Percentiles rank a stretch among this genome's conserved stretches.
These are phyloP conservation scores for Limosa lapponica DNA, from an alignment of 2,797 vertebrate genomes.

Conservation along the genomic window DNA sequence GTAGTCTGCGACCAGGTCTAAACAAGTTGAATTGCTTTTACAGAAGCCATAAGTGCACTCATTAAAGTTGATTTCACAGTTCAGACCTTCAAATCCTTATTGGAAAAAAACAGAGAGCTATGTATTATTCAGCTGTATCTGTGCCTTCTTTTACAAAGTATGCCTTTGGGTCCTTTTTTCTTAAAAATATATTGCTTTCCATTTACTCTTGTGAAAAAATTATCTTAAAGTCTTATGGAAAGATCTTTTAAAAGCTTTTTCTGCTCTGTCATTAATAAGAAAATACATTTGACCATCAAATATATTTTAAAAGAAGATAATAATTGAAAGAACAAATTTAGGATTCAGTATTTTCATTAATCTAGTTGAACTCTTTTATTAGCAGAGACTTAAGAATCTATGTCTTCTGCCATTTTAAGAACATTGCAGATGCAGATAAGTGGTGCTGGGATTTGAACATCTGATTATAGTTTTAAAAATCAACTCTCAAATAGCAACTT, in stretches of 20 bases:
- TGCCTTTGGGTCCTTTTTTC: neutral
- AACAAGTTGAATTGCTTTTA: slow-evolving; percentile 81
- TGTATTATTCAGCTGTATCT: neutral
- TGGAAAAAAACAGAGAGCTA: neutral
- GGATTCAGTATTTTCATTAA: neutral
- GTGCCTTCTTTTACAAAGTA: neutral
- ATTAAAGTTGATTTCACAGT: slow-evolving; percentile 84
- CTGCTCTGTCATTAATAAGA: neutral
- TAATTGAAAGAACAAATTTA: neutral
- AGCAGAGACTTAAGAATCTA: neutral
- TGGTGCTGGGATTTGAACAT: neutral
- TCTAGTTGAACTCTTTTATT: neutral
- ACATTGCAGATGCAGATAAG: neutral
- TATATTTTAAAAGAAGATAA: neutral
- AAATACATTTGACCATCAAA: neutral
- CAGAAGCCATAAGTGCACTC: slow-evolving; percentile 80
- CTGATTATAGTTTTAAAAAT: neutral
- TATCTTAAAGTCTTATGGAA: neutral
- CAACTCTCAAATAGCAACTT: neutral
- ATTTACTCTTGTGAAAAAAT: neutral
- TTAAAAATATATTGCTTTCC: slow-evolving; percentile 4
- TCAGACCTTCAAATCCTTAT: slow-evolving; percentile 77
- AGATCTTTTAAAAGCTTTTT: neutral
- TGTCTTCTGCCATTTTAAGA: neutral
- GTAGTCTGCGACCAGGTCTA: slow-evolving; percentile 81